A percentile compares a stretch with the other conserved stretches of the same genome.
Conservation (phyloP, 2,888 invertebrate genomes). For the Leptinotarsa rubiginosa region DNA sequence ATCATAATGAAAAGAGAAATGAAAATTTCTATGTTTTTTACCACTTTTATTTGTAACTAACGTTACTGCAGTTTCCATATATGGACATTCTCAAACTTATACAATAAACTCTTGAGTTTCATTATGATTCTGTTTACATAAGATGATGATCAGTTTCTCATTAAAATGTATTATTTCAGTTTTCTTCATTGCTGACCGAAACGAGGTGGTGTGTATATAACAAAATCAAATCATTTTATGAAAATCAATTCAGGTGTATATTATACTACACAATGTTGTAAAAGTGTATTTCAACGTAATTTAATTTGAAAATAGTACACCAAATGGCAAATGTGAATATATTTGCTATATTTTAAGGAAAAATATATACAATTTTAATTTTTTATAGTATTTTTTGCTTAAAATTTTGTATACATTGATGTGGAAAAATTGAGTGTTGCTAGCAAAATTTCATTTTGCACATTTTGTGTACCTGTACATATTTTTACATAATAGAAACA, state of each 20-base stretch:
- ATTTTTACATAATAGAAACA: constrained; percentile 28
- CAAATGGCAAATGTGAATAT: constrained; percentile 39
- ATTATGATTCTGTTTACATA: too few species aligned
- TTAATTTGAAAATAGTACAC: constrained; percentile 29
- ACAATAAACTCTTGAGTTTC: too few species aligned
- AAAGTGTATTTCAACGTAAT: constrained; percentile 35
- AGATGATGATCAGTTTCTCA: neutral
- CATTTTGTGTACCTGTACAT: constrained; percentile 32
- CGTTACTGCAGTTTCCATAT: too few species aligned
- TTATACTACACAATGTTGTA: constrained; percentile 20
- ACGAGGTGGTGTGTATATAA: constrained; percentile 26
- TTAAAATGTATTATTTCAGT: constrained; percentile 25
- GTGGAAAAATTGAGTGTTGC: constrained; percentile 11
- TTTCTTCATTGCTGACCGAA: constrained; percentile 44
- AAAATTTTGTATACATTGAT: constrained; percentile 52
- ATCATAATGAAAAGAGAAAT: too few species aligned
- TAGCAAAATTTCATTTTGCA: constrained; percentile 27
- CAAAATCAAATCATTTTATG: constrained; percentile 33
- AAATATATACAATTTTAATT: constrained; percentile 53
- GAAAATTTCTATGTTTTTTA: too few species aligned
- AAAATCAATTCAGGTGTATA: constrained; percentile 31
- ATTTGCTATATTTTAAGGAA: constrained; percentile 48
- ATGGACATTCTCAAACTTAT: too few species aligned
- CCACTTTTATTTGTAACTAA: too few species aligned
- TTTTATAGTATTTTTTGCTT: constrained; percentile 59